phyloP scores from a whole-genome alignment of 2,797 vertebrate species.

The Nyctalus aviator region DNA sequence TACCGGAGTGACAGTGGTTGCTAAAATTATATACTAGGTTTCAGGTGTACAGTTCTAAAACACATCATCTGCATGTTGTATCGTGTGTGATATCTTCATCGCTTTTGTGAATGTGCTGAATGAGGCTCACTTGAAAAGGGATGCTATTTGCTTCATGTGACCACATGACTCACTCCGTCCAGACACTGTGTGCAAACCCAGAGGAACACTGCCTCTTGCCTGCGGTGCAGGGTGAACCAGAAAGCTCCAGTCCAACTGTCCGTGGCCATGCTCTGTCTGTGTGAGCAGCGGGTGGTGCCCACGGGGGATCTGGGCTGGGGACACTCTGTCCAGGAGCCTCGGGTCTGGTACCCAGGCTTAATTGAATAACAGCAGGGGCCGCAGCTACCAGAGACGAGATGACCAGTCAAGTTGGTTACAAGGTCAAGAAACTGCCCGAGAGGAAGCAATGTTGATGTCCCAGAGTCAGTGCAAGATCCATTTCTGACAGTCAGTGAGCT shows the following conservation, averaged over 20 bases:
- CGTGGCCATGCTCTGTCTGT: conserved; percentile 27
- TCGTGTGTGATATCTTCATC: conserved; percentile 41
- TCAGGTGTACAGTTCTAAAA: neutral
- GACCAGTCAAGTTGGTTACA: conserved; percentile 65
- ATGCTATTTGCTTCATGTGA: conserved; percentile 61
- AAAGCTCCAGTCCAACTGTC: conserved; percentile 72
- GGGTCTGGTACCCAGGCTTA: conserved; percentile 73
- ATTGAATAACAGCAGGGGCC: conserved; percentile 80
- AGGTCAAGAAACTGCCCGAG: conserved; percentile 74
- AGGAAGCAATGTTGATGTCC: conserved; percentile 25
- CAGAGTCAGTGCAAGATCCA: neutral
- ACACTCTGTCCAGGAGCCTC: conserved; percentile 66
- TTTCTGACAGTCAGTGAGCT: neutral
- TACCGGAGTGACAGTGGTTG: neutral
- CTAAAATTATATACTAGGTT: neutral
- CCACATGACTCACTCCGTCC: conserved; percentile 51
- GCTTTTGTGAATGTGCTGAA: conserved; percentile 62
- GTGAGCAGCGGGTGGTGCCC: conserved; percentile 50
- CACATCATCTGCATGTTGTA: neutral
- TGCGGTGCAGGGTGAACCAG: conserved; percentile 76
- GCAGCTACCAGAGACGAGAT: conserved; percentile 65
- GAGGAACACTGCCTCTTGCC: conserved; percentile 64
- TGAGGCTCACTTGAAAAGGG: conserved; percentile 50
- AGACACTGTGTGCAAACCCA: conserved; percentile 48
- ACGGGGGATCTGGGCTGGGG: conserved; percentile 68